Conservation (phyloP, 30 jellyfish, hydroid and myxozoan genomes). For the Aurelia sp. region DNA sequence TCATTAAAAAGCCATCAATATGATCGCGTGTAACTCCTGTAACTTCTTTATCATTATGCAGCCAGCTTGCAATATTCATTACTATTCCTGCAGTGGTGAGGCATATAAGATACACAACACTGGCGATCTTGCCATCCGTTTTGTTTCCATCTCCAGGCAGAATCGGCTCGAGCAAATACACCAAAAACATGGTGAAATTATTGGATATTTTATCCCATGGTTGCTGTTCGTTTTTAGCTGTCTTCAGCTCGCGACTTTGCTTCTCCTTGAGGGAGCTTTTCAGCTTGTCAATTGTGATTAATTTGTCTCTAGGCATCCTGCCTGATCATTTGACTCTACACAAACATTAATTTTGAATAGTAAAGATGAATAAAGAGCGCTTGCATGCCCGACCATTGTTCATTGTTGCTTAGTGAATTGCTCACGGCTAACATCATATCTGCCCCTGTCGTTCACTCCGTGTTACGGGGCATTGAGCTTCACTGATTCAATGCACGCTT, state of each 20-base stretch:
- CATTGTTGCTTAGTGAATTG: conserved; percentile 69
- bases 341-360: conserved; percentile 49
- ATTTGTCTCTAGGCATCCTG: conserved; percentile 58
- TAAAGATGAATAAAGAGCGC: conserved; percentile 38
- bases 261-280: conserved; percentile 52
- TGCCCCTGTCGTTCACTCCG: conserved; percentile 28
- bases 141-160: conserved; percentile 94
- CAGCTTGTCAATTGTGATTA: conserved; percentile 70
- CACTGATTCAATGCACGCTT: conserved; percentile 67
- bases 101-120: conserved; percentile 91
- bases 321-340: conserved; percentile 63
- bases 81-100: conserved; percentile 97
- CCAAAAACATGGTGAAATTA: conserved; percentile 51
- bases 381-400: conserved; percentile 74
- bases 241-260: neutral
- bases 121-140: conserved; percentile 96
- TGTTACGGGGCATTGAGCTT: conserved; percentile 47
- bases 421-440: conserved; percentile 62
- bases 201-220: conserved; percentile 46
- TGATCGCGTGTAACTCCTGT: conserved; percentile 95
- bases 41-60: conserved; percentile 78
- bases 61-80: conserved; percentile 92
- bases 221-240: neutral
- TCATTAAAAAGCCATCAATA: conserved; percentile 95
- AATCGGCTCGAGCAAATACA: conserved; percentile 89